These are phyloP conservation scores for Argya squamiceps DNA, from an alignment of 2,797 vertebrate genomes.

Conservation along the genomic window DNA sequence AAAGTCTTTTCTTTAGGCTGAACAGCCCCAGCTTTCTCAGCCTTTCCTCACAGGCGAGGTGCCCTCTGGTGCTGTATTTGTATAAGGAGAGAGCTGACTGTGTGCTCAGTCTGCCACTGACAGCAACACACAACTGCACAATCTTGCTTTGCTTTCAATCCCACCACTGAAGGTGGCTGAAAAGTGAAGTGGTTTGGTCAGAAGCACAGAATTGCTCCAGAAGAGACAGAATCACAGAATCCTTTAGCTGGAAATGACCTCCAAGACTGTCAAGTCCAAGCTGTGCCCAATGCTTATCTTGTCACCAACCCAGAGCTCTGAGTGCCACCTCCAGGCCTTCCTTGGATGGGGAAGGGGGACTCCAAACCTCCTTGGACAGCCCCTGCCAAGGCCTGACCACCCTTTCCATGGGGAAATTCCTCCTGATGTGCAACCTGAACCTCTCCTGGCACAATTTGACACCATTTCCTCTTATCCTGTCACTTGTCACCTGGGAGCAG, in stretches of 20 bases:
- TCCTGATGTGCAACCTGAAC: neutral
- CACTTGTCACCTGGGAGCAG: neutral
- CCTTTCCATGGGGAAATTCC: accelerated
- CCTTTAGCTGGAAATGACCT: accelerated
- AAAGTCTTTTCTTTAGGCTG: neutral
- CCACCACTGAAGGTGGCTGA: neutral
- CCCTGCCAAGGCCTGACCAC: accelerated
- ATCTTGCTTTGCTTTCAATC: neutral
- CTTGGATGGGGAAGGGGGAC: neutral
- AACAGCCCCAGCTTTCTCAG: neutral
- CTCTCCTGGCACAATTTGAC: neutral
- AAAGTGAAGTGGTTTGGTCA: neutral
- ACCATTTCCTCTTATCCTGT: neutral
- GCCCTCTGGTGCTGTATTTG: neutral
- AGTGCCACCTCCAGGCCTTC: neutral
- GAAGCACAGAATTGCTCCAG: neutral
- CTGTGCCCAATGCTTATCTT: accelerated
- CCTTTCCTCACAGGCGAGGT: neutral
- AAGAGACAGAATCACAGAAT: neutral
- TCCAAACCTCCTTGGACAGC: neutral
- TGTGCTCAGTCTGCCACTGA: neutral
- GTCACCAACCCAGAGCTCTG: neutral
- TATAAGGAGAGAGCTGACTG: neutral
- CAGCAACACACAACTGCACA: neutral
- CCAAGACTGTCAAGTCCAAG: accelerated